These are phyloP conservation scores for Tethea ocularis DNA, from an alignment of 2,888 invertebrate genomes.

Conservation along the genomic window DNA sequence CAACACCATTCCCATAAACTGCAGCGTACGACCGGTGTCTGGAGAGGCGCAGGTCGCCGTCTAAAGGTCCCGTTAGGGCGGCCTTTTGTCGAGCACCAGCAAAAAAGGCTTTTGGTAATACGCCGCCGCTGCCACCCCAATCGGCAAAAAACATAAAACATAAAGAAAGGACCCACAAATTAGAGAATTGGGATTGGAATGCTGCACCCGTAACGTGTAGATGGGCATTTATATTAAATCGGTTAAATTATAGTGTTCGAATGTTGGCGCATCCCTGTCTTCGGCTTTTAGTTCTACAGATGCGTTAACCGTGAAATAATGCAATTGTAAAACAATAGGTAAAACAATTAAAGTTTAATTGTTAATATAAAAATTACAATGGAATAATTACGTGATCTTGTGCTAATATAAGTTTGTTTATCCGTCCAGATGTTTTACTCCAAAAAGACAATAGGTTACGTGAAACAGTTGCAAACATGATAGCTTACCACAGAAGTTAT, in stretches of 20 bases:
- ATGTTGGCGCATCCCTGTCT: conserved; percentile 38
- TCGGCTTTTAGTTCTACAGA: conserved; percentile 21
- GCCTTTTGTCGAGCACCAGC: conserved; percentile 66
- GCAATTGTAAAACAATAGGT: neutral
- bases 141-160: conserved; percentile 76
- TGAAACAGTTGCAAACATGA: too few relatives aligned
- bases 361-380: neutral
- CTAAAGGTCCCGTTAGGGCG: conserved; percentile 72
- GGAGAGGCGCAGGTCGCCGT: conserved; percentile 45
- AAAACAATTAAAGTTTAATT: neutral
- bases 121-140: conserved; percentile 62
- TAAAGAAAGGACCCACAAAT: conserved; percentile 77
- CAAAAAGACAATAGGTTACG: too few relatives aligned
- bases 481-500: too few relatives aligned
- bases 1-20: conserved; percentile 28
- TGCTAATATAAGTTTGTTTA: too few relatives aligned
- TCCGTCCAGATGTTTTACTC: too few relatives aligned
- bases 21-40: conserved; percentile 32
- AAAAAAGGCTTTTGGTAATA: conserved; percentile 68
- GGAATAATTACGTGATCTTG: neutral
- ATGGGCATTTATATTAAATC: conserved; percentile 56
- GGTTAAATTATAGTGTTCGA: conserved; percentile 52
- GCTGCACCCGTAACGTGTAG: conserved; percentile 72
- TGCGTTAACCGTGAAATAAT: neutral
- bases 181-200: conserved; percentile 73